Conservation (phyloP, 2,113 vertebrate genomes). For the Irena cyanogastra region DNA sequence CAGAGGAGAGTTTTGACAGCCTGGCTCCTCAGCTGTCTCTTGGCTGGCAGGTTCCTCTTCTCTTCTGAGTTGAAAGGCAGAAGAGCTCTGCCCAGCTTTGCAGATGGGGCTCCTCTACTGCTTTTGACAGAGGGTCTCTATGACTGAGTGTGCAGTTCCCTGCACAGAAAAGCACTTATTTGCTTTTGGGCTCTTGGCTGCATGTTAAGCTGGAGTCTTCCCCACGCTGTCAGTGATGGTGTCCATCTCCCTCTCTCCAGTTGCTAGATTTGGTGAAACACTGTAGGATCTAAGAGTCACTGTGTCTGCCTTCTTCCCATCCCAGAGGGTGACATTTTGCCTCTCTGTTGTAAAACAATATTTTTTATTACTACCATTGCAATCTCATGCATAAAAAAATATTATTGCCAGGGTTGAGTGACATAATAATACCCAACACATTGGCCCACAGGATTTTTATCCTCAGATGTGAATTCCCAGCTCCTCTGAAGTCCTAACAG, state of each 20-base stretch:
- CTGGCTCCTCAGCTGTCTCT: neutral
- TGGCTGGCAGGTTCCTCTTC: neutral
- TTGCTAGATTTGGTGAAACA: neutral
- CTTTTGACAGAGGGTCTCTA: neutral
- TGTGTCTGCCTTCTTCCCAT: neutral
- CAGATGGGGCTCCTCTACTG: neutral
- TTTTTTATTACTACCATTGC: neutral
- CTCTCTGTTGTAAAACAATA: neutral
- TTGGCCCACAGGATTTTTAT: neutral
- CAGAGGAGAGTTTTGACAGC: neutral
- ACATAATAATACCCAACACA: neutral
- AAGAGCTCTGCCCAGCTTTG: neutral
- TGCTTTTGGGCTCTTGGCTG: neutral
- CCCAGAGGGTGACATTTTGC: neutral
- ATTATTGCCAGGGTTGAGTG: neutral
- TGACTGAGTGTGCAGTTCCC: neutral
- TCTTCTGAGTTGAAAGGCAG: neutral
- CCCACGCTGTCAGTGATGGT: rapidly evolving
- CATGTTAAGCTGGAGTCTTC: neutral
- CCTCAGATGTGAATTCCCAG: neutral
- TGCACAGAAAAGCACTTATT: neutral
- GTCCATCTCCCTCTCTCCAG: neutral
- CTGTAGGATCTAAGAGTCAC: neutral
- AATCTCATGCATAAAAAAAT: neutral
- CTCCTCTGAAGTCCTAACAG: neutral